Percentiles rank a stretch among this genome's conserved stretches.
Evolutionary conservation across 2,888 invertebrate genomes (phyloP).

Genomic region (Eueremaeus valkanovi): DNA sequence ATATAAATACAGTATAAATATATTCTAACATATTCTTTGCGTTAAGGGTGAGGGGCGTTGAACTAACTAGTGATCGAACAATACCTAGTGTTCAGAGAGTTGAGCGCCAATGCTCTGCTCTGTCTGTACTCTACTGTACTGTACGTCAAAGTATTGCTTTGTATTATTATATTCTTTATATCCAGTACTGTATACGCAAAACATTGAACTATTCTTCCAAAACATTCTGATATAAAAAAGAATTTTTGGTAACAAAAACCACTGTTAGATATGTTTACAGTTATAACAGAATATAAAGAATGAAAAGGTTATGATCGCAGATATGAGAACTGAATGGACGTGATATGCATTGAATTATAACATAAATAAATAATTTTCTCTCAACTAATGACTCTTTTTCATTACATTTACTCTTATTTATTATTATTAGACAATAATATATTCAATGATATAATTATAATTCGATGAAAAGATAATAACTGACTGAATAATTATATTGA

Average conservation of each 20-base stretch:
- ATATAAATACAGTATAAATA: too few species aligned
- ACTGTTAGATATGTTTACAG: not conserved
- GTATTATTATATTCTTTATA: not conserved
- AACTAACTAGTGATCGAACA: conserved; percentile 15
- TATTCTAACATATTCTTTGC: too few species aligned
- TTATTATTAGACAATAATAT: not conserved
- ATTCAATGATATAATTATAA: too few species aligned
- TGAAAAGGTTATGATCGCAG: not conserved
- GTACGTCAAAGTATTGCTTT: not conserved
- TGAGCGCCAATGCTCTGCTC: conserved; percentile 2
- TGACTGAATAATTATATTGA: too few species aligned
- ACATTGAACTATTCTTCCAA: too few species aligned
- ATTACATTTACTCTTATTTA: not conserved
- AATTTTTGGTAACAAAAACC: not conserved
- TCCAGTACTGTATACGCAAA: not conserved
- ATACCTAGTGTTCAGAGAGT: not conserved
- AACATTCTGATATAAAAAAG: not conserved
- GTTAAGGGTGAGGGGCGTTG: conserved; percentile 11
- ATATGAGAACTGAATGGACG: not conserved
- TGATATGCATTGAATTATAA: not conserved
- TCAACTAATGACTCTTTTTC: not conserved
- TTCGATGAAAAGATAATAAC: too few species aligned
- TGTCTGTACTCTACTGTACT: too few species aligned
- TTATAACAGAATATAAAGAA: not conserved
- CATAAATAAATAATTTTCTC: not conserved